Evolutionary conservation across 2,797 vertebrate genomes (phyloP), one percentile per base, ranked within the genome.

Genomic region (Sebastes paucispinis): DNA sequence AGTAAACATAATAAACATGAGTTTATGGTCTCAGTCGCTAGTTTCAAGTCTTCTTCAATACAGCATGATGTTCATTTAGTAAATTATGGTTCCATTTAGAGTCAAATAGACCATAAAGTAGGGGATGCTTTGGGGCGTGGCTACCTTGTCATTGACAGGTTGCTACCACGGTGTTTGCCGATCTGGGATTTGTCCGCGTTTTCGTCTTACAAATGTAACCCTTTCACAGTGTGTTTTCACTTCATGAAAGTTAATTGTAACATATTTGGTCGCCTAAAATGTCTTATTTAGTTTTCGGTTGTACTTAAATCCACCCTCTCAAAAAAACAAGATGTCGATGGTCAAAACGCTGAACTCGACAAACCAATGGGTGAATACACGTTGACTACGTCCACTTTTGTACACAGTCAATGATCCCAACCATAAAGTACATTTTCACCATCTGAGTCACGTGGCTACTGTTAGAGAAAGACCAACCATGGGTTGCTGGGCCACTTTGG

Each of bases 381-480:
- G 1, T 2, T 39, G 39, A 16, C 39, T 43, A 39, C 36, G 16
- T 50, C 47, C 47, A 20, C 47, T 50, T 50, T 18, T 47, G 16
- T 47, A 62, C 10, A 59, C 60, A 34, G 20, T n/a, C 32, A 8
- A 22, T 36, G 62, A 69, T 18, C 29, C 34, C 24, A 55, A 16
- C 7, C 22, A 34, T 47, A 54, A 71, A 62, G 60, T 65, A 32
- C 7, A 32, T 43, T 47, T 65, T 55, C 59, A 67, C 60, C 20
- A n/a, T 32, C 16, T 18, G 34, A 69, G 34, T 79, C 32, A 54
- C 59, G 67, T 27, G 7, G 32, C 13, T 50, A 20, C 39, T 63
- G 16, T 52, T 29, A 32, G 29, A 70, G n/a, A 57, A 4, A 47
- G 27, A 81, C 16, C 62, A 64, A 75, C 20, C 16, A 55, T 72